phyloP scores from a whole-genome alignment of 2,888 invertebrate species.

The Lepeophtheirus nordmannii region DNA sequence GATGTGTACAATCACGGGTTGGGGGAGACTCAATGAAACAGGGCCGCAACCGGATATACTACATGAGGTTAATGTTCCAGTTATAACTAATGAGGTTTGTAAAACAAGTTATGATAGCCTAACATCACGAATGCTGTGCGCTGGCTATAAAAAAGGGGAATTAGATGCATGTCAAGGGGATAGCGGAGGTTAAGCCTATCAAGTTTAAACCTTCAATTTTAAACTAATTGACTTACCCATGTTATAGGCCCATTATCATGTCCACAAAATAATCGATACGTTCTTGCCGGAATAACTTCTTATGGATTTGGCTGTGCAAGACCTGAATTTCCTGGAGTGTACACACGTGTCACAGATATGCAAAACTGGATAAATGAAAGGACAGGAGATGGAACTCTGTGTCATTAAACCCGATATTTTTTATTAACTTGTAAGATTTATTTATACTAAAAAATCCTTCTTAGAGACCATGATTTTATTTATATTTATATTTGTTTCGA shows the following conservation, averaged over 20 bases:
- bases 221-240: background rate
- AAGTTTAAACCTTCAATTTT: background rate
- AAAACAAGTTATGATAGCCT: slow-evolving; percentile 8
- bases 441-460: too few species aligned
- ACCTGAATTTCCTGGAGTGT: background rate
- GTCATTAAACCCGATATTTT: background rate
- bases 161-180: slow-evolving; percentile 23
- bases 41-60: background rate
- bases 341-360: background rate
- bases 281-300: background rate
- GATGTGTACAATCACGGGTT: slow-evolving; percentile 1
- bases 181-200: slow-evolving; percentile 16
- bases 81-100: slow-evolving; percentile 8
- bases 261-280: background rate
- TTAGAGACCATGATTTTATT: too few species aligned
- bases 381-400: background rate
- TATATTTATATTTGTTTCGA: too few species aligned
- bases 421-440: too few species aligned
- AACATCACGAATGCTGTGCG: slow-evolving; percentile 17
- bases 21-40: slow-evolving; percentile 5
- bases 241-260: background rate
- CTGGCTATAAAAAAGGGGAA: slow-evolving; percentile 13
- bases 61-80: background rate
- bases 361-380: background rate
- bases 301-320: slow-evolving; percentile 2